phyloP scores from a whole-genome alignment of 2,888 invertebrate species.

The Tenthredo mesomela region DNA sequence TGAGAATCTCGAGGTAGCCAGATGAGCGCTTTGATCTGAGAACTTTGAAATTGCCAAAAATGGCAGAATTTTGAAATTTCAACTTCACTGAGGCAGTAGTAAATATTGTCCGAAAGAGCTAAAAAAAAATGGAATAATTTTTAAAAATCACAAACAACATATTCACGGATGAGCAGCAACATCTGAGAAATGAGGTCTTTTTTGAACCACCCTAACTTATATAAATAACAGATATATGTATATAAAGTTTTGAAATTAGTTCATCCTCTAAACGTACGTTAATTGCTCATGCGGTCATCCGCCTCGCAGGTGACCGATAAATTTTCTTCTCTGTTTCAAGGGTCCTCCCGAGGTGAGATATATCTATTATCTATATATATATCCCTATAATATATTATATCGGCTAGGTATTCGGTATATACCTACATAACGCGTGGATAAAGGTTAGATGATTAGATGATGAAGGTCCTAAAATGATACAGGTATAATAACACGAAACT shows the following conservation, averaged over 20 bases:
- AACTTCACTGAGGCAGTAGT: too few species aligned
- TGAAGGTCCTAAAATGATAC: conserved; percentile 32
- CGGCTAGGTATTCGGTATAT: neutral
- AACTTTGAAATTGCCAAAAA: too few species aligned
- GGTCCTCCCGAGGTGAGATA: neutral
- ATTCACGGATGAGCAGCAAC: too few species aligned
- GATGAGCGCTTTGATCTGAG: too few species aligned
- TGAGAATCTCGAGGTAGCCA: too few species aligned
- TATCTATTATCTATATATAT: conserved; percentile 35
- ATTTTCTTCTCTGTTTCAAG: neutral
- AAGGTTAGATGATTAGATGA: conserved; percentile 23
- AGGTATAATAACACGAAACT: neutral
- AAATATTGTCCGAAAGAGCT: too few species aligned
- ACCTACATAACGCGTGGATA: neutral
- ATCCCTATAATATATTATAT: neutral
- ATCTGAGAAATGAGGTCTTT: too few species aligned
- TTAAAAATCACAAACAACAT: too few species aligned
- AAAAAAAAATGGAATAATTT: too few species aligned
- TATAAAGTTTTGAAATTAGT: neutral
- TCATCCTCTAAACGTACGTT: neutral
- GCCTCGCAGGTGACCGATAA: conserved; percentile 10
- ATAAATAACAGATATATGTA: too few species aligned
- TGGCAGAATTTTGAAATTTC: too few species aligned
- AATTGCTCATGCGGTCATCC: conserved; percentile 16
- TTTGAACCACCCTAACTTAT: too few species aligned